Conservation (phyloP, 1,140 invertebrate species). For the Tetranychus cinnabarinus region DNA sequence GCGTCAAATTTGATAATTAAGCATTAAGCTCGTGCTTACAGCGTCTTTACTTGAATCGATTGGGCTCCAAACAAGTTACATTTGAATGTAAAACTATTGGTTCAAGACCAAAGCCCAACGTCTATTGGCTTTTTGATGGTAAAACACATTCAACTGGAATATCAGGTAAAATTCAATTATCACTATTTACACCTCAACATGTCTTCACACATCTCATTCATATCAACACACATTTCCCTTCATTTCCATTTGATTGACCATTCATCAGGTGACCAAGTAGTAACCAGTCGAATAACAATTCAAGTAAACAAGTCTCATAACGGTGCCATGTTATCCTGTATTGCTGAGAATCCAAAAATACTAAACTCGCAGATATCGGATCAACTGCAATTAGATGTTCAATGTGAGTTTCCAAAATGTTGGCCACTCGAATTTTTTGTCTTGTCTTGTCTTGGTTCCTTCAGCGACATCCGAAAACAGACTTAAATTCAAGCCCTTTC, state of each 20-base stretch:
- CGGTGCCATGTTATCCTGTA: constrained; percentile 1
- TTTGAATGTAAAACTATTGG: constrained; percentile 10
- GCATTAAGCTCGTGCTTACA: no score
- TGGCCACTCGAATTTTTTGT: no score
- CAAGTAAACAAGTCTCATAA: constrained; percentile 1
- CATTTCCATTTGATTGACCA: no score
- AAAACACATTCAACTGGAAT: constrained; percentile 4
- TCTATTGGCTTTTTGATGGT: constrained; percentile 10
- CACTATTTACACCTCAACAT: no score
- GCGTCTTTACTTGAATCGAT: no score
- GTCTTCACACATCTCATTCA: no score
- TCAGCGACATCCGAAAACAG: no score
- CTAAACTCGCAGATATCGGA: constrained; percentile 2
- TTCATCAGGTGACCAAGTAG: neutral
- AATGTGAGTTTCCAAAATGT: constrained; percentile 3
- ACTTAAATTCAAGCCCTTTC: no score
- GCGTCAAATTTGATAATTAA: no score
- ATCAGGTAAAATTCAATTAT: neutral
- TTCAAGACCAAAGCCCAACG: constrained; percentile 9
- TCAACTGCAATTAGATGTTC: constrained; percentile 5
- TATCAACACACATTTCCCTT: no score
- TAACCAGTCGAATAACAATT: neutral
- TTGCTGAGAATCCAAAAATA: constrained; percentile 5
- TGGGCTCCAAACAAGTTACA: neutral
- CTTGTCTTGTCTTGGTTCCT: no score